Conservation (phyloP, 1,140 invertebrate species). For the Oedothorax gibbosus region DNA sequence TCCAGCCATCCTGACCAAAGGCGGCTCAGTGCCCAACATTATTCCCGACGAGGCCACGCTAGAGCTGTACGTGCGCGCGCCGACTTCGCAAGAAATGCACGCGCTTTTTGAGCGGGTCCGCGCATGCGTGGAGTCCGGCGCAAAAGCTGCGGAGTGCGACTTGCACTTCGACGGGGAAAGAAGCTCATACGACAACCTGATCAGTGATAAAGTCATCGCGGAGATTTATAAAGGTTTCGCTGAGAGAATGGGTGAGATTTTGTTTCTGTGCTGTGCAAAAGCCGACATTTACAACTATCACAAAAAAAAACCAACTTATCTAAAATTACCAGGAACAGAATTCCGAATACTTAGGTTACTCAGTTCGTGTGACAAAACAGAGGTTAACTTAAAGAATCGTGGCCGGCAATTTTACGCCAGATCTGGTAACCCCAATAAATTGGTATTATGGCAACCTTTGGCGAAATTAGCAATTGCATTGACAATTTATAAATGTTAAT, state of each 20-base stretch:
- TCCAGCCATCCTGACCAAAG: constrained; percentile 65
- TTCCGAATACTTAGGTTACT: too few relatives aligned
- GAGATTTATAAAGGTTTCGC: neutral
- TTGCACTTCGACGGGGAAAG: neutral
- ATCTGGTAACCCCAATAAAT: too few relatives aligned
- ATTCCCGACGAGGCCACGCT: constrained; percentile 68
- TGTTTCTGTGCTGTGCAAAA: too few relatives aligned
- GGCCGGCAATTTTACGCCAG: too few relatives aligned
- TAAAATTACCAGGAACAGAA: too few relatives aligned
- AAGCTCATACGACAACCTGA: neutral
- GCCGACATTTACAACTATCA: too few relatives aligned
- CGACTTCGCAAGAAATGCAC: constrained; percentile 64
- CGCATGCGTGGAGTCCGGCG: neutral
- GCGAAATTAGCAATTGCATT: too few relatives aligned
- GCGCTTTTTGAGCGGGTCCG: constrained; percentile 53
- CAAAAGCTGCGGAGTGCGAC: neutral
- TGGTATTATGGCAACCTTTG: too few relatives aligned
- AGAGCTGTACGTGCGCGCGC: constrained; percentile 66
- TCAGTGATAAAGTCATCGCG: constrained; percentile 8
- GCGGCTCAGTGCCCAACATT: constrained; percentile 67
- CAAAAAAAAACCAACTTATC: too few relatives aligned
- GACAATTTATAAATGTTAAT: too few relatives aligned
- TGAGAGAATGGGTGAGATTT: neutral
- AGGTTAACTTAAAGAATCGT: too few relatives aligned
- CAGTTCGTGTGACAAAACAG: too few relatives aligned